Base-by-base conservation (phyloP, 2,797 vertebrate species). In the Pantherophis vulpinus region DNA sequence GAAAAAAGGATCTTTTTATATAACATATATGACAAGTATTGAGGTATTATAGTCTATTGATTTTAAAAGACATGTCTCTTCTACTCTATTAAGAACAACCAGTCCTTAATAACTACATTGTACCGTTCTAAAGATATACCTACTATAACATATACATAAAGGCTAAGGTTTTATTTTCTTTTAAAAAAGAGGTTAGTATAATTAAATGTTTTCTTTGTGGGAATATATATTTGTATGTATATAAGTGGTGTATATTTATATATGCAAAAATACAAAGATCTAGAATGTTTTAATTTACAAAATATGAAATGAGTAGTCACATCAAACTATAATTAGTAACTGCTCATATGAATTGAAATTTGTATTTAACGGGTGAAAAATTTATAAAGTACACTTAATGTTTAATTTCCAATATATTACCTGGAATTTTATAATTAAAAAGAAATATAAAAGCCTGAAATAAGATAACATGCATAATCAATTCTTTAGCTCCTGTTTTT, bases 401-500 rank as follows among this genome's bases (percentile, higher is more conserved):
- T 89, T 63, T 79, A 55, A 32, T 42, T 94, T 42, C 18, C 83
- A 66, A 89, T 91, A 89, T 59, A 63, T 58, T 58, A 89, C 51
- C 51, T 91, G 89, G 93, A 95, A 90, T 93, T 74, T 58, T 91
- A 63, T 96, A 93, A 95, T 91, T 95, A 95, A 95, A 96, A 91
- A 93, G 89, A 95, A 93, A 93, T 95, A 51, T 37, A 87, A 94
- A 91, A 94, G 83, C 88, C 25, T 60, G 88, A 95, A 96, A 94
- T 93, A 96, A 96, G 93, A 97, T 93, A 89, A 51, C 93, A 74
- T 93, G 96, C 95, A 96, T 97, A 97, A 97, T 97, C 96, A 97
- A 97, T 96, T 97, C 97, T 97, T 96, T 92, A 96, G 94, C 91
- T 96, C 96, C 94, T 91, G 92, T 93, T 97, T 83, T 98, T 83